Conservation (phyloP, 2,113 vertebrate genomes). For the Xenus cinereus region DNA sequence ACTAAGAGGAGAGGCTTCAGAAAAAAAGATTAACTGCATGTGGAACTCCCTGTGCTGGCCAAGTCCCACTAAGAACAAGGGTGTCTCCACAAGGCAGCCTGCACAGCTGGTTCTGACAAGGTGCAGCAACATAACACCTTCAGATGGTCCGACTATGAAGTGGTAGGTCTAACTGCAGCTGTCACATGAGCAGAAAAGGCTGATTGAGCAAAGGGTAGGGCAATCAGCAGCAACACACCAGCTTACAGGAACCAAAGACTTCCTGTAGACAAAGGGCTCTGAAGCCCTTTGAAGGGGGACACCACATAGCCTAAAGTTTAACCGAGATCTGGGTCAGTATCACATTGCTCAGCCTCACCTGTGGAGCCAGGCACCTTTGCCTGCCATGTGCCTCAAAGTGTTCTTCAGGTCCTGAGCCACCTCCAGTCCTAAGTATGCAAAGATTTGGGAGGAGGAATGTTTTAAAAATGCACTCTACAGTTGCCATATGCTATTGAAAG, state of each 20-base stretch:
- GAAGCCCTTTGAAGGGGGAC: not conserved
- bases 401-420: not conserved
- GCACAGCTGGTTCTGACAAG: not conserved
- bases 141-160: not conserved
- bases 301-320: not conserved
- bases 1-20: not conserved
- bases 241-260: not conserved
- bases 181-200: accelerated
- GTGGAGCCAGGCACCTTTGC: not conserved
- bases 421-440: not conserved
- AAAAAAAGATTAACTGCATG: not conserved
- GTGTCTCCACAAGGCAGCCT: not conserved
- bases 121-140: not conserved
- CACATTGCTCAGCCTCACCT: not conserved
- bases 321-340: not conserved
- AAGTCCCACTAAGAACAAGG: accelerated
- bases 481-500: not conserved
- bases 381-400: no score
- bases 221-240: not conserved
- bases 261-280: not conserved
- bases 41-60: not conserved
- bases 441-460: not conserved
- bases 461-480: not conserved
- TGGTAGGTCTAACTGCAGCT: not conserved
- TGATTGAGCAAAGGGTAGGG: not conserved